Base-by-base conservation (phyloP, 1,140 invertebrate species). In the Hermatobates lingyangjiaoensis region DNA sequence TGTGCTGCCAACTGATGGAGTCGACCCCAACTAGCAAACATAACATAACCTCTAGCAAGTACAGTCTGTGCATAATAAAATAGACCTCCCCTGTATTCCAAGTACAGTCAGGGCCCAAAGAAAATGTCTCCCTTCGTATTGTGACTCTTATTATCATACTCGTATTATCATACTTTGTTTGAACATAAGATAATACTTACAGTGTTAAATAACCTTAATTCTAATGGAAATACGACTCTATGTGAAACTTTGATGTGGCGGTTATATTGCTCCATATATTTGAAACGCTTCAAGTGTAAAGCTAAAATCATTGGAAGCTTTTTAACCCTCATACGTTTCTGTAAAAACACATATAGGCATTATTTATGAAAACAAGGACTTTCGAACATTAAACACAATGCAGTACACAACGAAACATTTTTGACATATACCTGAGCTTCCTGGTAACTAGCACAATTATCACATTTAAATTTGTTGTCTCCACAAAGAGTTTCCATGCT, bases 401-500 rank as follows among this genome's bases (percentile, higher is more conserved):
- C n/a, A 38, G 30, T 38, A 38, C 10, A 12, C 30, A n/a, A 38
- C 30, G n/a, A 38, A 12, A 12, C 30, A 20, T 20, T 45, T 12
- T 15, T 45, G 12, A 24, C 1, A 18, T 65, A n/a, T 71, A 87
- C 86, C 66, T 87, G 83, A 34, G 94, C 95, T 74, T 99, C 95
- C 69, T 99, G 94, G 70, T 98, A 98, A 67, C 90, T 95, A 67
- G 89, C 92, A 66, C 96, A 99, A 59, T 95, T 88, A 71, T 99
- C 94, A 73, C 96, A 99, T 70, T 96, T 97, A 65, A 98, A 99
- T 72, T 99, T 99, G 72, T 98, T 96, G 67, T 99, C 95, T 61
- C 87, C 91, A 71, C 92, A 94, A n/a, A 99, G 73, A 15, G 94
- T 98, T 68, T 99, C 95, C 53, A 92, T 98, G 68, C 93, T 94